Base-by-base conservation (phyloP, 35 echinoderm and acorn worm species). In the Hemicentrotus pulcherrimus region DNA sequence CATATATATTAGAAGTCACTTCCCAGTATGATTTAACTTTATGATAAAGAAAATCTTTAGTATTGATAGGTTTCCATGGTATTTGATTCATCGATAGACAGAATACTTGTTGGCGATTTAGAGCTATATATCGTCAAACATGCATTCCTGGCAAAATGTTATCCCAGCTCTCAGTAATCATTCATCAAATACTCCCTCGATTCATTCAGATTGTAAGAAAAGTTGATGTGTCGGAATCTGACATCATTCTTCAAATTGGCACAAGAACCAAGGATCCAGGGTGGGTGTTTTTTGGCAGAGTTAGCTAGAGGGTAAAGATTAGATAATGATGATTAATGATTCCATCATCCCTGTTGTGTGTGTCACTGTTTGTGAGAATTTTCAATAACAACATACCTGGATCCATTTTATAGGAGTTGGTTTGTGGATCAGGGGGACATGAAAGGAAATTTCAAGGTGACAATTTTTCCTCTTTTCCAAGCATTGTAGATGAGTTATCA, bases 351-450 rank as follows among this genome's bases (percentile, higher is more conserved):
- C 65, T 2, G 35, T 41, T 41, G 35, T 41, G 19, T 28, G 28
- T 78, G 22, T 78, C 65, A 28, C 65, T 28, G 6, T 28, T 28
- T 28, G 22, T 78, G 22, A 78, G 6, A 22, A 78, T 28, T 28
- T 78, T 78, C 65, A 78, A 78, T 78, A 78, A 78, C 65, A 78
- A 78, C 65, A 78, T 78, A 78, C 65, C 65, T 78, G 65, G 65
- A 18, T 22, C 24, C 65, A 78, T 78, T 55, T 55, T 15, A 41
- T 55, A 14, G 50, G 50, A 55, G 50, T 55, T 55, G 9, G 50
- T 55, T 78, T 78, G 65, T 78, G 19, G 65, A 78, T 7, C 65
- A 78, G 65, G 65, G 35, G 65, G 65, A 78, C 65, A 28, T 78
- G 22, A 78, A 78, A 24, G 65, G 65, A 78, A 78, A 78, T 78